Base-by-base conservation (phyloP, 2,113 vertebrate genomes). In the Cyanistes caeruleus region DNA sequence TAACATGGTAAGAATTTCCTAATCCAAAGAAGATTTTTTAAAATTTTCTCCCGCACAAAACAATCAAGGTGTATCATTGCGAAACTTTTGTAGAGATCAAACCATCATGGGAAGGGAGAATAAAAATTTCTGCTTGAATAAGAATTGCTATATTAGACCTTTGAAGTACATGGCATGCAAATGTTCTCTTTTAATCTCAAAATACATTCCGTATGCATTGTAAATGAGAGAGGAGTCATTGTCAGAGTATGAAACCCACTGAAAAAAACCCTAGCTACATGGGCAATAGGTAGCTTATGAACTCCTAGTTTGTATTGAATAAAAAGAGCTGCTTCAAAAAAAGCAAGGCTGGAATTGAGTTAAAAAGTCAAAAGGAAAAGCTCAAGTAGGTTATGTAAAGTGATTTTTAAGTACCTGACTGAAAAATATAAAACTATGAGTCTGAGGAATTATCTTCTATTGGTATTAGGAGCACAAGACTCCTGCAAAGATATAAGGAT, bases 1-100 rank as follows among this genome's bases (percentile, higher is more conserved):
- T 98, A 30, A 98, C 98, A 69, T 99, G 99, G 99, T 99, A 98
- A 97, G 98, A 95, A 80, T 87, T 83, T 82, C 62, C 83, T 84
- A 68, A 85, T 87, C 49, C 20, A 64, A 92, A 91, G 25, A 63
- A 44, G 60, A 31, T 44, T 76, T 68, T 31, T 41, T n/a, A 4
- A 0, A 7, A 28, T 51, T 31, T 27, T 22, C n/a, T 14, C 25
- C 39, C 37, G 20, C 23, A 65, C 20, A 7, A 91, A 94, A 91
- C 5, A 19, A 37, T 64, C 39, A 56, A 80, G 35, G 14, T 90
- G 10, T 78, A 52, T 72, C 19, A 53, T 51, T 74, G 56, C 75
- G 33, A 88, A 65, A 30, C n/a, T n/a, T 84, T 28, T 43, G 27
- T 55, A 44, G 43, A 48, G 23, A 17, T 31, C 22, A 51, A 53